Percentiles rank a stretch among this genome's conserved stretches.
phyloP scores from a whole-genome alignment of 2,113 vertebrate species.

The Muntiacus muntjak region DNA sequence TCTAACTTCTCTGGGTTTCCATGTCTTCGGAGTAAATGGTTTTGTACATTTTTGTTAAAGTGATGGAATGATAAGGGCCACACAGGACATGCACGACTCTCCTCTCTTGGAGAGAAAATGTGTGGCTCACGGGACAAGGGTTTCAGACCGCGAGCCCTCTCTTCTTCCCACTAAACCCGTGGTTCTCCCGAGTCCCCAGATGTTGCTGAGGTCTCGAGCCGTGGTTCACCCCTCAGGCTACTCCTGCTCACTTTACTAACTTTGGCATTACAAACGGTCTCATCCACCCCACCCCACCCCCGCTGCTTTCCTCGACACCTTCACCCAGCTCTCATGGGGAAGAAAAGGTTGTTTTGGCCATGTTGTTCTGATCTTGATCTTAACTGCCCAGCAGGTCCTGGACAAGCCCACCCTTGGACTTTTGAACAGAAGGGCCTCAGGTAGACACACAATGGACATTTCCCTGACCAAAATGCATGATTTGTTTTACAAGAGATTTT shows the following conservation, averaged over 20 bases:
- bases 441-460: background rate
- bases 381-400: background rate
- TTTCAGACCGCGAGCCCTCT: background rate
- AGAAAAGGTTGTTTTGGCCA: background rate
- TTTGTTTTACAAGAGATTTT: background rate
- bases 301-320: background rate
- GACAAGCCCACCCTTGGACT: background rate
- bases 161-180: background rate
- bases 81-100: fast-evolving
- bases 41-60: background rate
- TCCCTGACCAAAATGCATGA: background rate
- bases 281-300: fast-evolving
- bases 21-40: background rate
- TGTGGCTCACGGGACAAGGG: background rate
- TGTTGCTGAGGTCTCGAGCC: fast-evolving
- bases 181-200: background rate
- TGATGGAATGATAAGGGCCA: background rate
- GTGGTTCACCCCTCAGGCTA: background rate
- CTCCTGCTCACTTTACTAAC: background rate
- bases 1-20: background rate
- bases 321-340: background rate
- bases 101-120: background rate
- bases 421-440: background rate
- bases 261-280: background rate
- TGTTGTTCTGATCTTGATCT: background rate